Evolutionary conservation across 2,113 vertebrate genomes (phyloP).

Genomic region (Jacana jacana): DNA sequence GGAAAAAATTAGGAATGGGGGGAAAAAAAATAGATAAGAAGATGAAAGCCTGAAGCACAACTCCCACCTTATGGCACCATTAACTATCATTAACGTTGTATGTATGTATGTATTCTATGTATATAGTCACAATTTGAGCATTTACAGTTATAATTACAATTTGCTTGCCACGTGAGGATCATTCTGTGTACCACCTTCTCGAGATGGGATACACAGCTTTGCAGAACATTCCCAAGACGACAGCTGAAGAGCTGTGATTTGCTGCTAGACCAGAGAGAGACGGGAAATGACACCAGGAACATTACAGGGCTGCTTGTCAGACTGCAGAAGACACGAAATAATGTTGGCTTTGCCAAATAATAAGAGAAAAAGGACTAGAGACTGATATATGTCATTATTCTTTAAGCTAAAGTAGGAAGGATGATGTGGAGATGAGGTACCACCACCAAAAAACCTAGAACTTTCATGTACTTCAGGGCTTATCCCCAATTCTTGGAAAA

Average conservation of each 20-base stretch:
- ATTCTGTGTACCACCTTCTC: background rate
- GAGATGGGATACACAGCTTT: background rate
- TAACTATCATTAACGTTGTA: too few relatives aligned
- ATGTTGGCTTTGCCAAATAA: background rate
- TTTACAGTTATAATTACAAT: background rate
- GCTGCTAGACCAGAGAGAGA: background rate
- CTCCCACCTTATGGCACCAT: too few relatives aligned
- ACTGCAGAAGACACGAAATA: background rate
- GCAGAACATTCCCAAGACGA: background rate
- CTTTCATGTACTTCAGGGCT: background rate
- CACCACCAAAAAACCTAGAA: background rate
- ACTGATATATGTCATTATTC: background rate
- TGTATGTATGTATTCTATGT: too few relatives aligned
- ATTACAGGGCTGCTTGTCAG: accelerated
- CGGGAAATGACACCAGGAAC: background rate
- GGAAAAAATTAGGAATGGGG: too few relatives aligned
- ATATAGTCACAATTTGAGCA: background rate
- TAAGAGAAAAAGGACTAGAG: background rate
- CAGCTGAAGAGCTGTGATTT: background rate
- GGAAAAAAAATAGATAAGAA: too few relatives aligned
- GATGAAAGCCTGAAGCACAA: too few relatives aligned
- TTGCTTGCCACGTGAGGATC: background rate
- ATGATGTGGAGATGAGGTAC: background rate
- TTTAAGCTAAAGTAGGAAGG: background rate
- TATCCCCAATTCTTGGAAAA: background rate